Evolutionary conservation across 2,113 vertebrate genomes (phyloP), one percentile per base, ranked within the genome.

Genomic region (Tetraodon nigroviridis): DNA sequence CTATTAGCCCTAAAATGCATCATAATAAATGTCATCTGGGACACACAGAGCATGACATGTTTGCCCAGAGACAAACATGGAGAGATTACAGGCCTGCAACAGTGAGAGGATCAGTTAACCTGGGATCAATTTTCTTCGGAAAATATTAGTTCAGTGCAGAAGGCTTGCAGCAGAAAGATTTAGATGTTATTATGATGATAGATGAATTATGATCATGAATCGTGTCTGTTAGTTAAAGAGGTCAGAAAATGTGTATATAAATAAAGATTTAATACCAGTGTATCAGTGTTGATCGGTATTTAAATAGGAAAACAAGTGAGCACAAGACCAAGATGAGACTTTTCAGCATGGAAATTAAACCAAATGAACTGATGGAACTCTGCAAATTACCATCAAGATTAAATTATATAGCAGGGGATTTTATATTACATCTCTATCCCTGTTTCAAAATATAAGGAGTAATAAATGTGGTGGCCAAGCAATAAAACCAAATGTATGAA

Each of bases 81-180:
- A 78, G 55, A 72, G 64, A 62, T 40, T 12, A n/a, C 37, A 52
- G 14, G 7, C 15, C 15, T 62, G 24, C 14, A 27, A 62, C 59
- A 27, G 53, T 58, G 49, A 71, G 82, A 63, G 68, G 70, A 84
- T 85, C 82, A 47, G 71, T 84, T 86, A 75, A 51, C 69, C 54
- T 11, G 3, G 24, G 66, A 89, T 81, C 79, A 63, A 74, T 86
- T 80, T 81, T 46, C 11, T 78, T 53, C 46, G 61, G 67, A 65
- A 72, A 81, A 81, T 63, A 69, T 75, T 69, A 76, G 78, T 69
- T 48, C 58, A 72, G 37, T 27, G 37, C 37, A 37, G 41, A 42
- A 70, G 27, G 55, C 51, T 70, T 42, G 53, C 24, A 42, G 59
- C 4, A 63, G 50, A 69, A 67, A 48, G 27, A 49, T 55, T 70